phyloP scores from a whole-genome alignment of 2,888 invertebrate species.

The Atrina japonica region DNA sequence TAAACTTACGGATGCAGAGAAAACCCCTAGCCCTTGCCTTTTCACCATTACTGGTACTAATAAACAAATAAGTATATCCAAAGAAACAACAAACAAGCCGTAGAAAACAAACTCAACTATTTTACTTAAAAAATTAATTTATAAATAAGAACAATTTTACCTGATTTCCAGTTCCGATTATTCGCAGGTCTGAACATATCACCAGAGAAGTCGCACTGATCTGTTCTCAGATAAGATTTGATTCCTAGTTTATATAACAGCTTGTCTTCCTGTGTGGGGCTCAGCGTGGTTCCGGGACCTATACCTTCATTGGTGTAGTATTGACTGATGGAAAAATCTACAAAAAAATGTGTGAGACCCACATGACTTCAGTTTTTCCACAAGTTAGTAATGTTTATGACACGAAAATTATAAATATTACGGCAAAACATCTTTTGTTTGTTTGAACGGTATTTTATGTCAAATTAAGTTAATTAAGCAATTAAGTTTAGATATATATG shows the following conservation, averaged over 20 bases:
- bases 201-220: conserved; percentile 13
- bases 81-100: no score
- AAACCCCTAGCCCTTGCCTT: no score
- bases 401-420: no score
- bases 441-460: neutral
- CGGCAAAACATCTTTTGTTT: no score
- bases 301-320: conserved; percentile 28
- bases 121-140: neutral
- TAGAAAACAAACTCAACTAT: no score
- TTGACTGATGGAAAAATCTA: conserved; percentile 32
- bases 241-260: conserved; percentile 22
- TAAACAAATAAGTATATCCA: no score
- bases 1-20: no score
- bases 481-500: no score
- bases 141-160: neutral
- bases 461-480: no score
- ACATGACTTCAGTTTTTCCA: neutral
- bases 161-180: conserved; percentile 20
- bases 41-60: no score
- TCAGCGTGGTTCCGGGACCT: conserved; percentile 19
- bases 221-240: conserved; percentile 10
- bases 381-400: no score
- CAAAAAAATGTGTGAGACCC: neutral
- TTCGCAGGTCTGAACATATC: conserved; percentile 10
- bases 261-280: conserved; percentile 10